Base-by-base conservation (phyloP, 2,113 vertebrate species). In the Xyrauchen texanus region DNA sequence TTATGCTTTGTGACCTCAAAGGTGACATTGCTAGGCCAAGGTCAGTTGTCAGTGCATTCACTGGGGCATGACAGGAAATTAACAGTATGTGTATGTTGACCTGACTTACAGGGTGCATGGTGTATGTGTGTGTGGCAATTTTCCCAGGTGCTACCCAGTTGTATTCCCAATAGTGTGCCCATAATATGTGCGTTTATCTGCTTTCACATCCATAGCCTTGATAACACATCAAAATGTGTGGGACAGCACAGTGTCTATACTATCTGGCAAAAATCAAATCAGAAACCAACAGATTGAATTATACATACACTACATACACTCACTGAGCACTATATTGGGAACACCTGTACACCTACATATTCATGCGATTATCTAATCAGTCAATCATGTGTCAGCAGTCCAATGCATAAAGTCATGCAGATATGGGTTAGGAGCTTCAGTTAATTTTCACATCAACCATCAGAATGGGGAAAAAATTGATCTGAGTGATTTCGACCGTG, bases 1-100 rank as follows among this genome's bases (percentile, higher is more conserved):
- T 65, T 65, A 42, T 65, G 47, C 51, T 66, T 34, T 4, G 8
- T 44, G 74, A 76, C 62, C 74, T 76, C 74, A 16, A 65, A 74
- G 74, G 74, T 76, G 62, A 76, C 51, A 65, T 65, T 65, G 60
- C 62, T 65, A 45, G 74, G 51, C 49, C 49, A 76, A 76, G 65
- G 62, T 76, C 61, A 76, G 62, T 62, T 53, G 60, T 76, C 61
- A 76, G 73, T 64, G 49, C 73, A 42, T 21, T 8, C 61, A 53
- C 61, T 55, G 73, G 52, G 8, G 74, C 62, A 76, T 66, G 62
- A 53, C 51, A 53, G 74, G 60, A 55, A 76, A 65, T 34, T 75
- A 75, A n/a, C 46, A 52, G 47, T 52, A 21, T 55, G 49, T 65
- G 51, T 55, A 44, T 53, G 61, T 42, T 76, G 61, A 55, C 71